These are phyloP conservation scores for Loripinus fragilis DNA, from an alignment of 2,888 invertebrate species.

Conservation along the genomic window DNA sequence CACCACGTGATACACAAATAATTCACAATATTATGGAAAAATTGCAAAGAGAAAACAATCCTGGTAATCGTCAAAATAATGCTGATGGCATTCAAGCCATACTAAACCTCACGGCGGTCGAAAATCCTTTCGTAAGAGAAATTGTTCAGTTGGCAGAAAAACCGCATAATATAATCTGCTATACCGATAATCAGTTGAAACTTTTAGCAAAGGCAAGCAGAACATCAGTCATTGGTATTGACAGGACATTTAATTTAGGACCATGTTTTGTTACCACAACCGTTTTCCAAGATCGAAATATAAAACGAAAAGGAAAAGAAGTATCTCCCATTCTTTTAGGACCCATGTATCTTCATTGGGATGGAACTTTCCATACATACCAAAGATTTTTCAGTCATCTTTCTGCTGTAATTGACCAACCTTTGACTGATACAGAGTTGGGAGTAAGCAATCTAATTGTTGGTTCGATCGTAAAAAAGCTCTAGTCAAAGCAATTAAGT, in stretches of 20 bases:
- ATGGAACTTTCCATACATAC: slow-evolving; percentile 32
- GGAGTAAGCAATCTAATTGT: slow-evolving; percentile 23
- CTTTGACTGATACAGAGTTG: neutral
- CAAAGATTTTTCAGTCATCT: slow-evolving; percentile 41
- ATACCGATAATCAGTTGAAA: slow-evolving; percentile 28
- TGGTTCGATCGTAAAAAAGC: slow-evolving; percentile 40
- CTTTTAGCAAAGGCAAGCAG: slow-evolving; percentile 11
- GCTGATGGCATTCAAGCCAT: slow-evolving; percentile 28
- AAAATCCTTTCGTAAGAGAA: neutral
- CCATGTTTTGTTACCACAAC: slow-evolving; percentile 29
- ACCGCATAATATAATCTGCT: slow-evolving; percentile 28
- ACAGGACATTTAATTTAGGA: no score
- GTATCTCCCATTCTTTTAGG: slow-evolving; percentile 32
- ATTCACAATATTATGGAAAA: slow-evolving; percentile 16
- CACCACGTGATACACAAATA: neutral
- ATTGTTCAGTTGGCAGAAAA: slow-evolving; percentile 15
- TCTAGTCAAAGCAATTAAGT: slow-evolving; percentile 33
- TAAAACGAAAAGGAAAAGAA: slow-evolving; percentile 29
- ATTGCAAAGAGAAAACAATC: neutral
- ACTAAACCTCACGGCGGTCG: neutral
- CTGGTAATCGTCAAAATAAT: slow-evolving; percentile 23
- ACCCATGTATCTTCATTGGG: slow-evolving; percentile 44
- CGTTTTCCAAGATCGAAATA: slow-evolving; percentile 39
- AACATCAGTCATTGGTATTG: slow-evolving; percentile 16
- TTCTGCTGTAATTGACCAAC: slow-evolving; percentile 3